phyloP scores from a whole-genome alignment of 2,888 invertebrate genomes.

The Drosophila nr. perissopoda region DNA sequence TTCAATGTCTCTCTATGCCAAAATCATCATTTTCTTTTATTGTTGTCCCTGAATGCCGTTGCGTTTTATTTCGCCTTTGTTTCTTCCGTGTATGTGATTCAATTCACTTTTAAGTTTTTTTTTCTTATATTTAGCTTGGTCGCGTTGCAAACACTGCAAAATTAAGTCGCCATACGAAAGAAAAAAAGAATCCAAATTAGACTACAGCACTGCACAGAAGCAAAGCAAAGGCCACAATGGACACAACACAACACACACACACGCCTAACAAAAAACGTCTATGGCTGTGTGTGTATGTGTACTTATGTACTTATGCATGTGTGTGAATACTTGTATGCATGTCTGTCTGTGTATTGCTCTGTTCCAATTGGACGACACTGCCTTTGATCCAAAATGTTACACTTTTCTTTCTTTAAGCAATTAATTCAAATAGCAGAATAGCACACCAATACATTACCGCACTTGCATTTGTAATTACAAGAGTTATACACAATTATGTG shows the following conservation, averaged over 20 bases:
- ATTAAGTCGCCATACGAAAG: conserved; percentile 40
- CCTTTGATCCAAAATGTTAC: conserved; percentile 21
- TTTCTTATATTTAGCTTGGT: conserved; percentile 9
- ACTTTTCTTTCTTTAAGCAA: conserved; percentile 10
- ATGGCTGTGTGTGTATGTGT: conserved; percentile 13
- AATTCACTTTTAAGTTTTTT: conserved; percentile 5
- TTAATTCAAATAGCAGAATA: conserved; percentile 9
- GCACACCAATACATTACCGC: conserved; percentile 14
- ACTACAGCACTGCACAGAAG: conserved; percentile 47
- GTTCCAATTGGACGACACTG: conserved; percentile 55
- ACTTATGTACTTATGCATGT: conserved; percentile 6
- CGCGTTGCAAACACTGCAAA: conserved; percentile 33
- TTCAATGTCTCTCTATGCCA: conserved; percentile 16
- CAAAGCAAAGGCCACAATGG: conserved; percentile 53
- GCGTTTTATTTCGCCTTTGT: conserved; percentile 30
- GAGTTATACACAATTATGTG: conserved; percentile 43
- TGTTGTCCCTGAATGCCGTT: neutral
- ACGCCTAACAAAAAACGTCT: conserved; percentile 50
- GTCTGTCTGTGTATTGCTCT: conserved; percentile 30
- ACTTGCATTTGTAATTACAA: conserved; percentile 22
- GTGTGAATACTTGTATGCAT: conserved; percentile 18
- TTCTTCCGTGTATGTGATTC: conserved; percentile 21
- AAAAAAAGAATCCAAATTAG: conserved; percentile 30
- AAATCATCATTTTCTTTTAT: conserved; percentile 16
- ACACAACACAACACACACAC: conserved; percentile 47